Evolutionary conservation across 2,888 invertebrate genomes (phyloP), one percentile per base, ranked within the genome.

Genomic region (Geotrupes spiniger): DNA sequence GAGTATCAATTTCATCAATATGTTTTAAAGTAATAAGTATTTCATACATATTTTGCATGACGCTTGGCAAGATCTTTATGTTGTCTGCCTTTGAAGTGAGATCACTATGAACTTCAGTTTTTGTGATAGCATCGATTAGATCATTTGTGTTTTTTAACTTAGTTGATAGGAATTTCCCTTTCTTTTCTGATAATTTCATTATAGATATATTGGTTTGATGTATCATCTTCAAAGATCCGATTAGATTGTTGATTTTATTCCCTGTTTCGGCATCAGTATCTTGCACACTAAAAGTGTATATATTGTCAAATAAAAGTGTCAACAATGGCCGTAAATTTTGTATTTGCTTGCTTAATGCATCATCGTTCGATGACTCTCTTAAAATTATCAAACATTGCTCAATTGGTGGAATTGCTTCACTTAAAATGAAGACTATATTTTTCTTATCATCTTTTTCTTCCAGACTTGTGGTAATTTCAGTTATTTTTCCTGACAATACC

Each of bases 381-480:
- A 26, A 11, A 25, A 48, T 31, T 2, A 48, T 12, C 8, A 48
- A n/a, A 40, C 49, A 49, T 11, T 43, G 39, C 2, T 49, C 49
- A 15, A 49, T 27, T 5, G 49, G 49, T 21, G 27, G 49, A 9
- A 58, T 44, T 8, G 46, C 43, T 6, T 41, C 42, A 25, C 55
- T 53, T 6, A 56, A 43, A 21, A 44, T 44, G 36, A 45, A 53
- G 3, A 58, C 46, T 9, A 58, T 21, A 33, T 46, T 42, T 51
- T n/a, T 29, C 29, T 29, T 46, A 5, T 42, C 36, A 16, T 54
- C 54, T 41, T 50, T 49, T n/a, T n/a, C n/a, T n/a, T n/a, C n/a
- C n/a, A 42, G 27, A 25, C 27, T 45, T 2, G 29, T 36, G 10
- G 39, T 27, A 31, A 49, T 45, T 40, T 38, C 28, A 33, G 21